These are phyloP conservation scores for Dendrophyllia cribrosa DNA, from an alignment of 64 coral and sea anemone species.

Conservation along the genomic window DNA sequence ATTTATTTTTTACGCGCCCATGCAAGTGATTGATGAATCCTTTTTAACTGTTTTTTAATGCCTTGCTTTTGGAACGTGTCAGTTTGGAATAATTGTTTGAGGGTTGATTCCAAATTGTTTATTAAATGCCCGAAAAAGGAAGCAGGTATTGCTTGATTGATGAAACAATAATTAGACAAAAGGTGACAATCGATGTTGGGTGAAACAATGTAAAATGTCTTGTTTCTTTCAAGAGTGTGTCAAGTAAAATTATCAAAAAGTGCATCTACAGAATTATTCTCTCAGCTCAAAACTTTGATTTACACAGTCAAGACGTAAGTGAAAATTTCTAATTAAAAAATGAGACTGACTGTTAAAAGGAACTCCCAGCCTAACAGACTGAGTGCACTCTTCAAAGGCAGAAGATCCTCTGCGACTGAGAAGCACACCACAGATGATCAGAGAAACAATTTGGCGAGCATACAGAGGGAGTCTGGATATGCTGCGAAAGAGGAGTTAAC, in stretches of 20 bases:
- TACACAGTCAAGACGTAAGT: too few relatives aligned
- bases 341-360: constrained; percentile 5
- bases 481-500: background rate
- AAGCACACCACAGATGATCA: background rate
- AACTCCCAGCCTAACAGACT: constrained; percentile 1
- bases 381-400: constrained; percentile 11
- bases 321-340: background rate
- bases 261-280: background rate
- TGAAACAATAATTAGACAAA: too few relatives aligned
- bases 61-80: too few relatives aligned
- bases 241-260: background rate
- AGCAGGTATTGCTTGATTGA: too few relatives aligned
- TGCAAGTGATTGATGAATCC: too few relatives aligned
- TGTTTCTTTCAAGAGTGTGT: background rate
- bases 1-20: too few relatives aligned
- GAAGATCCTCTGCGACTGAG: background rate
- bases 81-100: too few relatives aligned
- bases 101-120: too few relatives aligned
- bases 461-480: background rate
- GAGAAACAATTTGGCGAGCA: background rate
- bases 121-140: too few relatives aligned
- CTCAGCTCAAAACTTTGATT: background rate
- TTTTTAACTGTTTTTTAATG: too few relatives aligned
- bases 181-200: too few relatives aligned
- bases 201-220: too few relatives aligned